These are phyloP conservation scores for Leptinotarsa lineolata DNA, from an alignment of 1,140 invertebrate genomes.

Conservation along the genomic window DNA sequence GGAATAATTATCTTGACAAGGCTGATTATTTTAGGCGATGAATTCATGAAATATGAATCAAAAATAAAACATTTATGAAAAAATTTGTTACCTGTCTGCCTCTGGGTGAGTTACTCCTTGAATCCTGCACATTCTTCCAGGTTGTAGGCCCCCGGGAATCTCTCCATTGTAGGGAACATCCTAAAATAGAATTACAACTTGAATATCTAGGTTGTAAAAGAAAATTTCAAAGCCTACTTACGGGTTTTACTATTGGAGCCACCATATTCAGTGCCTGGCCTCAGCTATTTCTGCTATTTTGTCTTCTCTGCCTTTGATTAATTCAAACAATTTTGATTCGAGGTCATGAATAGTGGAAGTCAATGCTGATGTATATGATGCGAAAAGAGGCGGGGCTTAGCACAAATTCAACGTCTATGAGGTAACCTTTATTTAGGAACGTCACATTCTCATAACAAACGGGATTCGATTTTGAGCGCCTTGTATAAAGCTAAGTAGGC, in stretches of 20 bases:
- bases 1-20: neutral
- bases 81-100: conserved; percentile 61
- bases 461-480: neutral
- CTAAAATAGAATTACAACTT: conserved; percentile 32
- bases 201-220: neutral
- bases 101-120: conserved; percentile 62
- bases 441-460: neutral
- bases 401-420: conserved; percentile 9
- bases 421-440: conserved; percentile 21
- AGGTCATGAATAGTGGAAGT: conserved; percentile 15
- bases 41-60: neutral
- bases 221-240: conserved; percentile 39
- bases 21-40: neutral
- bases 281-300: too few species aligned
- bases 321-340: conserved; percentile 11
- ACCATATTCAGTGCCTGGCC: conserved; percentile 24
- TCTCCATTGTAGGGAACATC: conserved; percentile 47
- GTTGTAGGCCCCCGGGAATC: conserved; percentile 58
- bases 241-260: conserved; percentile 48
- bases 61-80: conserved; percentile 13
- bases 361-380: neutral
- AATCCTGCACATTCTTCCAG: conserved; percentile 66
- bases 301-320: too few species aligned
- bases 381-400: conserved; percentile 15
- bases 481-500: neutral